Conservation (phyloP, 2,797 vertebrate genomes). For the Sarcophilus harrisii region DNA sequence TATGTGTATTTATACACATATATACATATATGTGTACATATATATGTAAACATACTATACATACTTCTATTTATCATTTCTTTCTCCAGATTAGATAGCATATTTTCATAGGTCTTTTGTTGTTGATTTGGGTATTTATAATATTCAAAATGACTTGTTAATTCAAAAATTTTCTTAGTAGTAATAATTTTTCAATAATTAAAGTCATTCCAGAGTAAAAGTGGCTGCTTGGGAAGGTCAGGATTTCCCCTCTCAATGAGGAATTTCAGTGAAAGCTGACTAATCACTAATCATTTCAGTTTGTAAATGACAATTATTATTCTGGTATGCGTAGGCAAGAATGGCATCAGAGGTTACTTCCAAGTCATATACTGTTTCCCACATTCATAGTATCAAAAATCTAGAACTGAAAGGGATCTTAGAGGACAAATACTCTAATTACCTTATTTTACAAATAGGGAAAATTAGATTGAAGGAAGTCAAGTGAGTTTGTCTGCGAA, state of each 20-base stretch:
- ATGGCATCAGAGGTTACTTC: background rate
- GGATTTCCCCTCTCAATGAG: background rate
- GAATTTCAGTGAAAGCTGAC: background rate
- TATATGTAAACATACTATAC: background rate
- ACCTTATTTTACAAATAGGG: background rate
- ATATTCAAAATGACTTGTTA: background rate
- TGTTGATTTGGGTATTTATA: background rate
- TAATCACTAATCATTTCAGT: background rate
- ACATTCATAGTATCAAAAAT: background rate
- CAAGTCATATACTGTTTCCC: background rate
- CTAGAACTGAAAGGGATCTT: background rate
- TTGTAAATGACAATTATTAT: background rate
- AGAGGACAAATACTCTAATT: background rate
- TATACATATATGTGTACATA: background rate
- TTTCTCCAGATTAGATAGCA: background rate
- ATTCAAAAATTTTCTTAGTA: conserved; percentile 5
- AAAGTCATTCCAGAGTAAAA: background rate
- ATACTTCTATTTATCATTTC: background rate
- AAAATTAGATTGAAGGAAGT: background rate
- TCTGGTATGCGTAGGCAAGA: background rate
- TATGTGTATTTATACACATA: no score
- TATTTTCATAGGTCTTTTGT: background rate
- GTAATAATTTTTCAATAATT: background rate
- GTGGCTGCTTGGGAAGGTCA: background rate
- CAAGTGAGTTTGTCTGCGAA: background rate